Percentiles rank a stretch among this genome's conserved stretches.
phyloP scores from a whole-genome alignment of 2,888 invertebrate species.

The Sesamia inferens region DNA sequence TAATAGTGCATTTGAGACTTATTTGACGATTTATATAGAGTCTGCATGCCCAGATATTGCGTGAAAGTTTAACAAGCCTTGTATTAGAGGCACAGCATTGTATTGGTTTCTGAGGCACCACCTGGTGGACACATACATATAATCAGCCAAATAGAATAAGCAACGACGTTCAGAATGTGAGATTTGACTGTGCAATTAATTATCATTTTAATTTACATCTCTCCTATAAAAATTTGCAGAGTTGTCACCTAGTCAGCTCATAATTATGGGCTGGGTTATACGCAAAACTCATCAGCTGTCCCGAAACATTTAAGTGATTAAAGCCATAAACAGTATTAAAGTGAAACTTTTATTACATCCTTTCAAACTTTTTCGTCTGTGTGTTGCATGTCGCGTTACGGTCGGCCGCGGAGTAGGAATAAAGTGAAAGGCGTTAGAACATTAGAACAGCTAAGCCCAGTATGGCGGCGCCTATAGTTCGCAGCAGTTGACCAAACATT shows the following conservation, averaged over 20 bases:
- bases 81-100: not conserved
- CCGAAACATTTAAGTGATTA: not conserved
- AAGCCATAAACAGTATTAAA: not conserved
- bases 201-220: too few relatives aligned
- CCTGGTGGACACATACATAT: not conserved
- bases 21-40: conserved; percentile 60
- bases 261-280: not conserved
- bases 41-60: conserved; percentile 43
- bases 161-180: not conserved
- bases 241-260: not conserved
- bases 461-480: too few relatives aligned
- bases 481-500: too few relatives aligned
- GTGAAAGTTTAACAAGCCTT: conserved; percentile 39
- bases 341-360: too few relatives aligned
- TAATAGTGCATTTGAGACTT: conserved; percentile 68
- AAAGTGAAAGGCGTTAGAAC: too few relatives aligned
- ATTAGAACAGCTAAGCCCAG: too few relatives aligned
- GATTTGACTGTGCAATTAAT: not conserved
- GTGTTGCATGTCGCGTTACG: too few relatives aligned
- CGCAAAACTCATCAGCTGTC: not conserved
- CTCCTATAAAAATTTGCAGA: not conserved
- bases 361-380: too few relatives aligned
- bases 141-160: not conserved
- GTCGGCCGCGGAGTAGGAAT: too few relatives aligned
- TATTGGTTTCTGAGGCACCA: not conserved